A percentile compares a stretch with the other conserved stretches of the same genome.
phyloP scores from a whole-genome alignment of 2,113 vertebrate species.

The Hiodon alosoides region DNA sequence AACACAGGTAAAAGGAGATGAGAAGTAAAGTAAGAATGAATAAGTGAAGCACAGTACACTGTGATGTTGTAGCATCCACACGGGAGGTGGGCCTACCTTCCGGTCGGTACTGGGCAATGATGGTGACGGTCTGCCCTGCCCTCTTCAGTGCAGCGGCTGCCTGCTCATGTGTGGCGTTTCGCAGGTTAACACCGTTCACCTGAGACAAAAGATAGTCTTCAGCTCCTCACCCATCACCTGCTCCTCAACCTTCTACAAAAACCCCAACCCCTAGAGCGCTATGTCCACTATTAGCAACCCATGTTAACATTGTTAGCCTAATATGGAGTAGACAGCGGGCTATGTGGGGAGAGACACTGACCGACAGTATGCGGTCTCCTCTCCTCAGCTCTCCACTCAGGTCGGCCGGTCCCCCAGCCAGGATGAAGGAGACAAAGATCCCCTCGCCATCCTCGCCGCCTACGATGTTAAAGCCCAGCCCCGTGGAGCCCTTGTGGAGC shows the following conservation, averaged over 20 bases:
- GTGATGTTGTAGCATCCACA: background rate
- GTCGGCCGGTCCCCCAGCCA: conserved; percentile 90
- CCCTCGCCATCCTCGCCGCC: conserved; percentile 95
- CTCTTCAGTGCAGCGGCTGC: conserved; percentile 89
- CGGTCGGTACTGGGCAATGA: conserved; percentile 89
- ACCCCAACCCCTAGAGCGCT: background rate
- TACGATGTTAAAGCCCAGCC: conserved; percentile 97
- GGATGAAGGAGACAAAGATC: conserved; percentile 96
- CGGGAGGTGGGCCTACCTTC: conserved; percentile 75
- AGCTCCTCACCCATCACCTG: background rate
- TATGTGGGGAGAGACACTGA: conserved; percentile 55
- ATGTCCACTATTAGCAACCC: background rate
- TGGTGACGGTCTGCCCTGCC: conserved; percentile 90
- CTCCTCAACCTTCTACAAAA: background rate
- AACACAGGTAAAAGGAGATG: too few species aligned
- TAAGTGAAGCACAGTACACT: too few species aligned
- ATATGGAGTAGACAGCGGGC: too few species aligned
- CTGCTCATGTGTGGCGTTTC: conserved; percentile 89
- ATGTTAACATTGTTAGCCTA: background rate
- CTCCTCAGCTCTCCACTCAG: conserved; percentile 89
- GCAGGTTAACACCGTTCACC: conserved; percentile 92
- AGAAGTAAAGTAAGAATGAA: too few species aligned
- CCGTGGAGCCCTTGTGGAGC: conserved; percentile 90
- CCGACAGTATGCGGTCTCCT: conserved; percentile 92
- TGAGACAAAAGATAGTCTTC: conserved; percentile 33